Percentiles rank a stretch among this genome's conserved stretches.
Conservation (phyloP, 2,888 invertebrate species). For the Polymixis flavicincta region DNA sequence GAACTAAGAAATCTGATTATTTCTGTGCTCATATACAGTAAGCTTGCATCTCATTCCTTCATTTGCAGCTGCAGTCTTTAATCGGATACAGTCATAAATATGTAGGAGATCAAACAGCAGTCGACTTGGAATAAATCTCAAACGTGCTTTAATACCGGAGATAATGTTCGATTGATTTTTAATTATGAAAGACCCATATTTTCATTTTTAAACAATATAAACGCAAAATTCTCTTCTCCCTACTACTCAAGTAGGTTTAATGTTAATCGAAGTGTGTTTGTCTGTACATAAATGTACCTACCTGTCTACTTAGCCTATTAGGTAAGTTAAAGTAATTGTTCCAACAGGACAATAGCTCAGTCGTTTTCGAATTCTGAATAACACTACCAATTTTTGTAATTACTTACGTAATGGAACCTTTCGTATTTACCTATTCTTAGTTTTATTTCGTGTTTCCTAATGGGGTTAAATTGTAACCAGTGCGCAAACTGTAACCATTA, state of each 20-base stretch:
- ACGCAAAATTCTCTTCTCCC: not conserved
- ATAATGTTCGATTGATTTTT: not conserved
- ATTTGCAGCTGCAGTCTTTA: constrained; percentile 22
- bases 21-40: constrained; percentile 5
- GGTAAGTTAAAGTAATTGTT: not conserved
- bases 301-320: too few relatives aligned
- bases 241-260: not conserved
- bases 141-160: not conserved
- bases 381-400: not conserved
- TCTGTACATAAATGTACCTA: not conserved
- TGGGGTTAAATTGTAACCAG: too few relatives aligned
- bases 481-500: too few relatives aligned
- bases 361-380: not conserved
- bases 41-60: constrained; percentile 39
- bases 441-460: too few relatives aligned
- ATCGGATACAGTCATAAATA: constrained; percentile 45
- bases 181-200: too few relatives aligned
- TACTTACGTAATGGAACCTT: too few relatives aligned
- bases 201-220: not conserved
- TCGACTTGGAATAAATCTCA: constrained; percentile 18
- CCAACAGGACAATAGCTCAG: not conserved
- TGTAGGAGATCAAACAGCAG: constrained; percentile 33
- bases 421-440: not conserved
- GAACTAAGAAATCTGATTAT: constrained; percentile 40
- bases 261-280: not conserved